Conservation (phyloP, 1,140 invertebrate species). For the Orchestia grillus region DNA sequence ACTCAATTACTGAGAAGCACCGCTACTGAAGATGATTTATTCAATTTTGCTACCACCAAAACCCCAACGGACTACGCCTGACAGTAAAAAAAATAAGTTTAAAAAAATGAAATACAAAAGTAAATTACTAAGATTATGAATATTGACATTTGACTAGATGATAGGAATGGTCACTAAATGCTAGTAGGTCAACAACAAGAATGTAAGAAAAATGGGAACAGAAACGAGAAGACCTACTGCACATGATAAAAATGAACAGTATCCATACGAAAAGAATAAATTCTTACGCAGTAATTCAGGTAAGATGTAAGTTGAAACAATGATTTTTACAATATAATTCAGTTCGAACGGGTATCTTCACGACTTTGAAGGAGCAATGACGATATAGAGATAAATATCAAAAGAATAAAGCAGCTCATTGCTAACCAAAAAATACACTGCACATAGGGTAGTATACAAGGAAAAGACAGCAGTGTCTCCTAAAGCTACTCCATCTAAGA, state of each 20-base stretch:
- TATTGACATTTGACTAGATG: neutral
- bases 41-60: neutral
- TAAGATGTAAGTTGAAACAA: neutral
- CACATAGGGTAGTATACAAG: neutral
- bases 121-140: neutral
- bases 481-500: neutral
- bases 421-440: neutral
- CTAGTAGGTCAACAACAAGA: neutral
- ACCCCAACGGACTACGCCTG: neutral
- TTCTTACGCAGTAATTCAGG: neutral
- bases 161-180: neutral
- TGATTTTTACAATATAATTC: neutral
- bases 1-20: constrained; percentile 27
- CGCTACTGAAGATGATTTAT: neutral
- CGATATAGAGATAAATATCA: neutral
- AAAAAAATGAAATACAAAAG: neutral
- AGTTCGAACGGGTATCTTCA: neutral
- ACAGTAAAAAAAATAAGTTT: neutral
- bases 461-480: neutral
- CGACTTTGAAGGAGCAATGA: neutral
- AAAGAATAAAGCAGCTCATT: neutral
- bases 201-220: neutral
- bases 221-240: neutral
- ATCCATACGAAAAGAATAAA: neutral
- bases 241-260: neutral